Evolutionary conservation across 1,140 invertebrate genomes (phyloP), one percentile per base, ranked within the genome.

Genomic region (Parapsyche elsis): DNA sequence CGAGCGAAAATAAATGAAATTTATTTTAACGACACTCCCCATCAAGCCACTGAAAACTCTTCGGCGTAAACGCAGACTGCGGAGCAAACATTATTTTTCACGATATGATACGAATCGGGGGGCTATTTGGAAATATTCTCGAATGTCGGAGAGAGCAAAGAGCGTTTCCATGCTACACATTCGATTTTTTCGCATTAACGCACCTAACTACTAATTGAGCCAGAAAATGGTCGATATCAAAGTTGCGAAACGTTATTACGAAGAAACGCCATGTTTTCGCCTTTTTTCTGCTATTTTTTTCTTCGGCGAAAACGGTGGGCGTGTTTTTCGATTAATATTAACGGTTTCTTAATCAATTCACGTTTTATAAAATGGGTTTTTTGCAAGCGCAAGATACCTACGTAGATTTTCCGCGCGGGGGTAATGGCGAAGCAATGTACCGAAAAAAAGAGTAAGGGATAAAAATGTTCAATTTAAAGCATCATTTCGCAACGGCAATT

Each of bases 391-490:
- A 67, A 12, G 24, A 67, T 67, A 67, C 12, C 24, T 67, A 67
- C 64, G 12, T 9, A n/a, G 64, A 67, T 67, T 67, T 38, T 67
- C 21, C 21, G 14, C 59, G 16, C 21, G 2, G 10, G 64, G 19
- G 24, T 26, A 67, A 67, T 67, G 24, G 64, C 64, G 64, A 67
- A 26, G 64, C 23, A 67, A 67, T 67, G 64, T 67, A 67, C 21
- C 64, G 64, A 67, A 67, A 67, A 67, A 67, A 67, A 19, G 21
- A 24, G 64, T 67, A 67, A 67, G 64, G 24, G 64, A 67, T 67
- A 67, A 67, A 67, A 67, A 67, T 30, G 64, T 67, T 67, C 64
- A 67, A 67, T 67, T 67, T 67, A 67, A 67, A 67, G 64, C 64
- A 67, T 30, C 64, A 67, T 67, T 67, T 67, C 64, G 64, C 64